Evolutionary conservation across 2,888 invertebrate species (phyloP).

Genomic region (Cacoxenus indagator): DNA sequence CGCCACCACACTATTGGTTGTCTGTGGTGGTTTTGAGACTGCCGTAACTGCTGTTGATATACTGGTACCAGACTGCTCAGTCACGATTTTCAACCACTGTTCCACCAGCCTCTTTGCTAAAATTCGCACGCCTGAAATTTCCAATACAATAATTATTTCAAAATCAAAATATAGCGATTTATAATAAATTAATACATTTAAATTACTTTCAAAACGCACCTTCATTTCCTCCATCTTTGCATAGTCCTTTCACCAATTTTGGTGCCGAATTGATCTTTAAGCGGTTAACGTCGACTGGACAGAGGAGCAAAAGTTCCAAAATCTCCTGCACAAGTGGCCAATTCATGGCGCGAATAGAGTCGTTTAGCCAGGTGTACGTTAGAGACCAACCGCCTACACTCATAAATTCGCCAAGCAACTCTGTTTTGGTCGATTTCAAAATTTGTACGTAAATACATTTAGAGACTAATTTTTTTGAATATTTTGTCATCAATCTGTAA

Average conservation of each 20-base stretch:
- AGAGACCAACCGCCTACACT: conserved; percentile 92
- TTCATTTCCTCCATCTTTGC: conserved; percentile 85
- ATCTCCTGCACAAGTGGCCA: conserved; percentile 90
- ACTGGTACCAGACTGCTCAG: conserved; percentile 75
- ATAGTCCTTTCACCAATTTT: conserved; percentile 89
- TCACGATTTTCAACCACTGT: conserved; percentile 91
- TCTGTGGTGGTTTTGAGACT: conserved; percentile 16
- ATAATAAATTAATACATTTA: not conserved
- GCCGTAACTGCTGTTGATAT: conserved; percentile 20
- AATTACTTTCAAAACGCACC: conserved; percentile 74
- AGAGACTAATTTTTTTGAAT: conserved; percentile 94
- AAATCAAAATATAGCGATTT: not conserved
- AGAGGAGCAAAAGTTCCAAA: conserved; percentile 84
- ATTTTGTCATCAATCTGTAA: conserved; percentile 94
- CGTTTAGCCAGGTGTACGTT: conserved; percentile 90
- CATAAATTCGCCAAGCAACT: conserved; percentile 90
- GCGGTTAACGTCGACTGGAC: conserved; percentile 92
- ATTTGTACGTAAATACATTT: conserved; percentile 96
- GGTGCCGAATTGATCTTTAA: conserved; percentile 93
- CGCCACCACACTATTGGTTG: conserved; percentile 15
- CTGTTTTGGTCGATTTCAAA: conserved; percentile 86
- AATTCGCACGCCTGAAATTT: conserved; percentile 79
- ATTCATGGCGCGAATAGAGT: conserved; percentile 86
- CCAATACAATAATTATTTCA: not conserved
- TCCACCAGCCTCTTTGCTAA: conserved; percentile 87